Base-by-base conservation (phyloP, 2,888 invertebrate genomes). In the Meloe dianella region DNA sequence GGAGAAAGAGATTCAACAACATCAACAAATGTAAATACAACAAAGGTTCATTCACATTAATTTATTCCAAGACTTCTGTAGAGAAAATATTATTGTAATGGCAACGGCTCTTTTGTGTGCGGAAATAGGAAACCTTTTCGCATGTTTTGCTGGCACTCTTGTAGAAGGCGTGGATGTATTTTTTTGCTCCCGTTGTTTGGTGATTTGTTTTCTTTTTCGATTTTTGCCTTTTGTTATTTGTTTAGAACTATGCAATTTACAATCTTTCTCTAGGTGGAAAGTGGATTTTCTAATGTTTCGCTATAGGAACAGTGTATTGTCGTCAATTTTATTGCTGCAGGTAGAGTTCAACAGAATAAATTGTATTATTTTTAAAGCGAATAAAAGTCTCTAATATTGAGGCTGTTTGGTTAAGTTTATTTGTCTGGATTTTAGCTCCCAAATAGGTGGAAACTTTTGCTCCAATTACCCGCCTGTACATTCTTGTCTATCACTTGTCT, bases 1-100 rank as follows among this genome's bases (percentile, higher is more conserved):
- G 10, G 9, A 20, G 10, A 20, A 47, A 2, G 5, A 41, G n/a
- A 41, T 41, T 17, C 41, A 17, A n/a, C 6, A 17, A 7, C 5
- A 41, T 51, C 47, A 41, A 41, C 41, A 41, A 38, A 41, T 41
- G 14, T 35, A 35, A 35, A 35, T 35, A 41, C 41, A 41, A 51
- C 22, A 20, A 51, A 51, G 22, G 6, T 17, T 41, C 20, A 10
- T 20, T 22, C 20, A 9, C 20, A 22, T 22, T 22, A 51, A 51
- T 51, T 51, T 51, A 22, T 51, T 51, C 10, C 20, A 4, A 51
- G 20, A 51, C 22, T n/a, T n/a, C n/a, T 17, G 2, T 10, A 6
- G 22, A 9, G 22, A 10, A 51, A 51, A 51, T 22, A 51, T 51
- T 47, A 47, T 47, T 47, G 20, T 20, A 47, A 10, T n/a, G 20